These are phyloP conservation scores for Syrmaticus mikado DNA, from an alignment of 2,113 vertebrate species.

Conservation along the genomic window DNA sequence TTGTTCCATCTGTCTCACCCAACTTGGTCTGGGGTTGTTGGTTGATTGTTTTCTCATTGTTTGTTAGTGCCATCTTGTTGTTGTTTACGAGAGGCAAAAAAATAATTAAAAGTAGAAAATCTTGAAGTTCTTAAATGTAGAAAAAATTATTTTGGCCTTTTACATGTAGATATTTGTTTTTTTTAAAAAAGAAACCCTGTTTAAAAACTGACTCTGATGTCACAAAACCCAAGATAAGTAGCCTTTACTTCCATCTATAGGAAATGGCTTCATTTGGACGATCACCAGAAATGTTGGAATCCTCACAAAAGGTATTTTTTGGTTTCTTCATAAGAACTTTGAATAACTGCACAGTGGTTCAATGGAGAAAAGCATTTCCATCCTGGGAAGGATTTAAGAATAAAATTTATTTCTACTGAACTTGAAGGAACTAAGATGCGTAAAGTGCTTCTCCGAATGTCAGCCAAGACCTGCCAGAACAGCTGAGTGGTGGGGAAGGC, in stretches of 20 bases:
- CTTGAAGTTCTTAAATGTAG: not conserved
- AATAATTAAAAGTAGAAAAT: not conserved
- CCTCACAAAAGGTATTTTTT: not conserved
- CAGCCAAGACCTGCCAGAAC: not conserved
- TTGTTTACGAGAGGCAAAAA: not conserved
- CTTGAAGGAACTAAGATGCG: not conserved
- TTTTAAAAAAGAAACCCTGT: not conserved
- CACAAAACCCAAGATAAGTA: not conserved
- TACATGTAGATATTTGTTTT: accelerated
- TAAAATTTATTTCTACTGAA: not conserved
- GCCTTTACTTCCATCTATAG: not conserved
- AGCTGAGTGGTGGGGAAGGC: not conserved
- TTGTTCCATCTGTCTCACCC: not conserved
- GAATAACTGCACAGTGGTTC: not conserved
- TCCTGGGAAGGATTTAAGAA: not conserved
- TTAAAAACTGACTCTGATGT: not conserved
- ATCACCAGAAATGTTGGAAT: not conserved
- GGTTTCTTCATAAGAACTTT: not conserved
- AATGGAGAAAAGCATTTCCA: not conserved
- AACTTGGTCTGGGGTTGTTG: not conserved
- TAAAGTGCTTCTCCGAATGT: not conserved
- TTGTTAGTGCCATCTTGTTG: not conserved
- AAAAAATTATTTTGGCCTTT: not conserved
- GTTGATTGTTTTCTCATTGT: not conserved
- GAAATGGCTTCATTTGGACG: not conserved